Conservation (phyloP, 2,113 vertebrate species). For the Ameiurus melas region DNA sequence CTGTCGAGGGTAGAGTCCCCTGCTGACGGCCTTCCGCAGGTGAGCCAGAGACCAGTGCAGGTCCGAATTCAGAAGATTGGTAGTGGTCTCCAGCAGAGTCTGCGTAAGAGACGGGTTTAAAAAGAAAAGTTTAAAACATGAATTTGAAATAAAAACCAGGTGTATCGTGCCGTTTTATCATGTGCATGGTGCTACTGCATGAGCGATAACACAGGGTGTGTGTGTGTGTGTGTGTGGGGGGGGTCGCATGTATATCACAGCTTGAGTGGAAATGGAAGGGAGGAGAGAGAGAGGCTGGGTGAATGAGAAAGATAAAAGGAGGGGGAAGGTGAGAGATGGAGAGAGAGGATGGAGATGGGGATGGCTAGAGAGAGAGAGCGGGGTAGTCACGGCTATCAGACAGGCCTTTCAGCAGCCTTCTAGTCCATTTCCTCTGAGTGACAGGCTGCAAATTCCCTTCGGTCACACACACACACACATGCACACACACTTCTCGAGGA, state of each 20-base stretch:
- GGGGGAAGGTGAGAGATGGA: not conserved
- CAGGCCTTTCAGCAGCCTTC: conserved; percentile 31
- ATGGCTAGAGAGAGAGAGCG: not conserved
- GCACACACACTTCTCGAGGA: not conserved
- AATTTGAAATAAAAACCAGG: not conserved
- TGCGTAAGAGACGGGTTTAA: conserved; percentile 51
- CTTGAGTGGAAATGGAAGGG: not conserved
- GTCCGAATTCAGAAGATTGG: conserved; percentile 90
- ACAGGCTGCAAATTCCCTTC: conserved; percentile 44
- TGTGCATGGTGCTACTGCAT: not conserved
- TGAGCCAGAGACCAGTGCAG: conserved; percentile 98
- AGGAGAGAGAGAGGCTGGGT: not conserved
- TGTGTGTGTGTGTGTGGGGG: not conserved
- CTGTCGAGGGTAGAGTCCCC: conserved; percentile 90
- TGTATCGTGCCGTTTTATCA: not conserved
- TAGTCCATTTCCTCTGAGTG: conserved; percentile 43
- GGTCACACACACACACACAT: conserved; percentile 26
- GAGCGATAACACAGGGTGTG: not conserved
- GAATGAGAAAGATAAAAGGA: not conserved
- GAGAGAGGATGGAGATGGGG: not conserved
- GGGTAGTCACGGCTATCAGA: conserved; percentile 10
- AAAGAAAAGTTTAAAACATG: not conserved
- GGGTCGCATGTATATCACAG: not conserved
- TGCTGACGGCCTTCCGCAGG: conserved; percentile 84
- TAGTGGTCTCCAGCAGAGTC: conserved; percentile 95